Conservation (phyloP, 2,113 vertebrate genomes). For the Corvus moneduloides region DNA sequence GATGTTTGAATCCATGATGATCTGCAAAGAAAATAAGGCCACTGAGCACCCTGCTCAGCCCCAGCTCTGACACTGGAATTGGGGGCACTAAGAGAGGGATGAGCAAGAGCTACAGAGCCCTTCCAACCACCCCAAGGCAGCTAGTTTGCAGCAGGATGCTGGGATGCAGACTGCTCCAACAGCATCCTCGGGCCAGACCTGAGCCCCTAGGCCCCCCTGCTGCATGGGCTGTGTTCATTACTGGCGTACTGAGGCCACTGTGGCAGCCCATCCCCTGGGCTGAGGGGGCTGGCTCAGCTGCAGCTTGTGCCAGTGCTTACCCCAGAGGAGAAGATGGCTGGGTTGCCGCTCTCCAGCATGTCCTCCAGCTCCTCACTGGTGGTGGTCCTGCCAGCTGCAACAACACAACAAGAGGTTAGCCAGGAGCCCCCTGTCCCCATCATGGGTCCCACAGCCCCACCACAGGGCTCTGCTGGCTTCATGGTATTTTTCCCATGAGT, state of each 20-base stretch:
- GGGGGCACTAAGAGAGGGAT: not conserved
- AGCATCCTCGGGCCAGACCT: not conserved
- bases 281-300: not conserved
- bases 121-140: not conserved
- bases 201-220: not conserved
- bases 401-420: not conserved
- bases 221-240: not conserved
- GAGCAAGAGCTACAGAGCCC: not conserved
- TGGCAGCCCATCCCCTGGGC: not conserved
- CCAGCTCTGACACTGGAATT: not conserved
- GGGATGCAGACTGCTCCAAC: not conserved
- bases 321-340: slow-evolving; percentile 94
- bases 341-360: slow-evolving; percentile 97
- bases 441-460: not conserved
- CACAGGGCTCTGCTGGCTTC: not conserved
- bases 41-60: not conserved
- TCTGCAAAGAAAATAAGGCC: slow-evolving; percentile 67
- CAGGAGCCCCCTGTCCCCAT: not conserved
- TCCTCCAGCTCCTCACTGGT: slow-evolving; percentile 96
- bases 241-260: accelerated
- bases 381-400: slow-evolving; percentile 91
- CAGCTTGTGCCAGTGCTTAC: slow-evolving; percentile 63
- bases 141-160: not conserved
- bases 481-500: not conserved
- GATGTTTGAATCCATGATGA: slow-evolving; percentile 96